Percentiles rank a stretch among this genome's conserved stretches.
Conservation (phyloP, 2,797 vertebrate species). For the Florisuga fusca region DNA sequence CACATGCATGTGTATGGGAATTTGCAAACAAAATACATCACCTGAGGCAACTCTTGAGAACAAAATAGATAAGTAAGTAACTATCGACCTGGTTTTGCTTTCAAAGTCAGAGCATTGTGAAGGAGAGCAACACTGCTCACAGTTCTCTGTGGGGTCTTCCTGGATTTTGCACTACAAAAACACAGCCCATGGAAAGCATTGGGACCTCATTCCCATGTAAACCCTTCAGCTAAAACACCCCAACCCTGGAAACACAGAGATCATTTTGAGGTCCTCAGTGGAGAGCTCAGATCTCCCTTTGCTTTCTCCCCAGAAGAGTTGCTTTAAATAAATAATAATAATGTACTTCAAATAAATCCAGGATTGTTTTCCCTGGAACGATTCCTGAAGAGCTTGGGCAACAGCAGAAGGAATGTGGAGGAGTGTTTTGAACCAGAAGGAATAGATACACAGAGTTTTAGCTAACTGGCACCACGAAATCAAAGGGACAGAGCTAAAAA, state of each 20-base stretch:
- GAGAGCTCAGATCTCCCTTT: neutral
- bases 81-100: neutral
- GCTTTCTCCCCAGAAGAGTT: neutral
- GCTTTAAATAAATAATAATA: constrained; percentile 45
- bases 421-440: constrained; percentile 30
- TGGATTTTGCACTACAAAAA: constrained; percentile 13
- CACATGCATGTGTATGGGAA: accelerated
- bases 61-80: constrained; percentile 14
- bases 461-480: neutral
- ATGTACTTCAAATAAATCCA: constrained; percentile 48
- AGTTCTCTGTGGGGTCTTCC: neutral
- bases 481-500: neutral
- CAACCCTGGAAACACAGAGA: neutral
- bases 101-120: neutral
- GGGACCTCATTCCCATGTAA: neutral
- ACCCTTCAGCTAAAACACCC: neutral
- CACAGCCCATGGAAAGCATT: neutral
- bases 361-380: constrained; percentile 61
- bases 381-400: constrained; percentile 35
- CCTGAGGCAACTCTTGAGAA: neutral
- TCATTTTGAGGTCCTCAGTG: neutral
- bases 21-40: constrained; percentile 23
- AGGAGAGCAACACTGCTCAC: neutral
- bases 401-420: constrained; percentile 16
- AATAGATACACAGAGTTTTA: neutral